Conservation (phyloP, 2,797 vertebrate genomes). For the Poecilia picta region DNA sequence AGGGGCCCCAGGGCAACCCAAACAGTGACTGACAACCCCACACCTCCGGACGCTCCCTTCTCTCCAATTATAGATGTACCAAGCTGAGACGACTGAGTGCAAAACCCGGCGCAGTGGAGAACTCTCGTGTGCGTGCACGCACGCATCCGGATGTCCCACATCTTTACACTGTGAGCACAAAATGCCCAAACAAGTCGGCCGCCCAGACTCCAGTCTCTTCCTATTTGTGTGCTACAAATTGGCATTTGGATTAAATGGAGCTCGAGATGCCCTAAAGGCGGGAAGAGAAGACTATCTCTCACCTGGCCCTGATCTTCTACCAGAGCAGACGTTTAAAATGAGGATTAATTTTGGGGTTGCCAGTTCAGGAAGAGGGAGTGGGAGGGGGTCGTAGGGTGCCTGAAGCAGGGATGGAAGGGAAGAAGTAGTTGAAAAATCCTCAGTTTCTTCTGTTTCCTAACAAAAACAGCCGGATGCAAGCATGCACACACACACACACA, state of each 20-base stretch:
- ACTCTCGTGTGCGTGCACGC: slow-evolving; percentile 5
- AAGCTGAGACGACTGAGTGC: slow-evolving; percentile 79
- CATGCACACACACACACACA: slow-evolving; percentile 5
- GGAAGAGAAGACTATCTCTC: slow-evolving; percentile 72
- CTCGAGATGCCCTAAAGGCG: slow-evolving; percentile 81
- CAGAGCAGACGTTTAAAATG: slow-evolving; percentile 83
- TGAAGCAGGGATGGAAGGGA: slow-evolving; percentile 12
- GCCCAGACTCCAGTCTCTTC: slow-evolving; percentile 80
- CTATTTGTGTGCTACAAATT: slow-evolving; percentile 93
- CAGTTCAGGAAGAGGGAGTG: neutral
- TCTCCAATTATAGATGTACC: slow-evolving; percentile 97
- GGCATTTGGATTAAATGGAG: slow-evolving; percentile 99
- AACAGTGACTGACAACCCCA: slow-evolving; percentile 98
- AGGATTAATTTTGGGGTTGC: slow-evolving; percentile 77
- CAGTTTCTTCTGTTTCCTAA: slow-evolving; percentile 45
- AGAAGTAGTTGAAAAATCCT: slow-evolving; percentile 37
- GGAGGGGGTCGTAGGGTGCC: neutral
- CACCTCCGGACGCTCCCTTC: slow-evolving; percentile 94
- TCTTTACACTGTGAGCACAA: slow-evolving; percentile 62
- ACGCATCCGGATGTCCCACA: slow-evolving; percentile 43
- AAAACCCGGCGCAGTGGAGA: slow-evolving; percentile 57
- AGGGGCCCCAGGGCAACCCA: slow-evolving; percentile 98
- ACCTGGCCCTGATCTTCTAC: slow-evolving; percentile 78
- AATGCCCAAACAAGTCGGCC: slow-evolving; percentile 82
- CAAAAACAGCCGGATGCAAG: slow-evolving; percentile 18